Percentiles rank a stretch among this genome's conserved stretches.
phyloP scores from a whole-genome alignment of 2,797 vertebrate species.

The Chelonia mydas region DNA sequence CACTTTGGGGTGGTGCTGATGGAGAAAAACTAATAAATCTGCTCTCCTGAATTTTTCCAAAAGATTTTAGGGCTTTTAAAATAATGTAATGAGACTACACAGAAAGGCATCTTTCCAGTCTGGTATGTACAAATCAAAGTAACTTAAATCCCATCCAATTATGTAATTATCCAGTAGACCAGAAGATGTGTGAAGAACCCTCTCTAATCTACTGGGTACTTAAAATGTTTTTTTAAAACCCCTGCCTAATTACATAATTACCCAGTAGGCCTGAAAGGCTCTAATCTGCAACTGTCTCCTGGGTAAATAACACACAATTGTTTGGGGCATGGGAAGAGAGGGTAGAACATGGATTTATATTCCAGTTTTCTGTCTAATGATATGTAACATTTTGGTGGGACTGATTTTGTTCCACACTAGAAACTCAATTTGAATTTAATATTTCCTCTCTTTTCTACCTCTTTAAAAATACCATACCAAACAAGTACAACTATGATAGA shows the following conservation, averaged over 20 bases:
- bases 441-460: background rate
- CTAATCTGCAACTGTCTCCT: conserved; percentile 19
- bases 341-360: background rate
- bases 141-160: conserved; percentile 15
- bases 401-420: background rate
- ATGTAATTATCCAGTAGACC: conserved; percentile 21
- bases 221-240: conserved; percentile 33
- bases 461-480: background rate
- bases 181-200: background rate
- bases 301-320: conserved; percentile 23
- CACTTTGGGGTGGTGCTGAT: conserved; percentile 35
- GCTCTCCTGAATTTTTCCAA: background rate
- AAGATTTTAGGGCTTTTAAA: conserved; percentile 22
- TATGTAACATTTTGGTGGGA: background rate
- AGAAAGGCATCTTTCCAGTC: background rate
- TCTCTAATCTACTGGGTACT: background rate
- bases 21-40: conserved; percentile 15
- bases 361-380: background rate
- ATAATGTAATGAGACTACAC: background rate
- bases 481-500: background rate
- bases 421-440: background rate
- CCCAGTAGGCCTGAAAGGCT: conserved; percentile 28
- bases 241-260: conserved; percentile 49
- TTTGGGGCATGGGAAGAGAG: background rate
- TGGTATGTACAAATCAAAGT: background rate